phyloP scores from a whole-genome alignment of 2,113 vertebrate genomes.

The Trochalopteron elliotii region DNA sequence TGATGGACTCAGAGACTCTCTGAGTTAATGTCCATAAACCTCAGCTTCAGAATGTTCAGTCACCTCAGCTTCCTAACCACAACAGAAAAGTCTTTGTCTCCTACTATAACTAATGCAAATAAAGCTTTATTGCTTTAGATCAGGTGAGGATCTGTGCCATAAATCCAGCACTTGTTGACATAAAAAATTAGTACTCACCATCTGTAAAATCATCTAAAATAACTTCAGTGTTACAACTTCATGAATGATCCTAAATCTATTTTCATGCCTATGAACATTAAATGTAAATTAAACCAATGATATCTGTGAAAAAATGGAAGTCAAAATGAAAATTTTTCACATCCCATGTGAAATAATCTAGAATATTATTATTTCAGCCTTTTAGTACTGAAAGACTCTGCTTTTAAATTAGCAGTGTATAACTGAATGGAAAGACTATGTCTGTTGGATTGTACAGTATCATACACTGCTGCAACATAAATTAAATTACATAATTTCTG shows the following conservation, averaged over 20 bases:
- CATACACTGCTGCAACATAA: accelerated
- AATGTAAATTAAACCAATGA: neutral
- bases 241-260: neutral
- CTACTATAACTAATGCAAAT: neutral
- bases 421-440: neutral
- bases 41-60: neutral
- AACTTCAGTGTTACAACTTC: neutral
- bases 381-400: neutral
- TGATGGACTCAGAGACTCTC: neutral
- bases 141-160: neutral
- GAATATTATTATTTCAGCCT: neutral
- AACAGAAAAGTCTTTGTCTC: neutral
- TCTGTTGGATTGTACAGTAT: neutral
- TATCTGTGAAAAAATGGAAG: neutral
- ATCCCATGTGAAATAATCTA: neutral
- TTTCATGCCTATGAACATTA: neutral
- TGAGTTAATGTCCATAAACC: neutral
- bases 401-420: neutral
- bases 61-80: neutral
- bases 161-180: neutral
- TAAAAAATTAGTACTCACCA: neutral
- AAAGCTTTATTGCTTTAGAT: neutral
- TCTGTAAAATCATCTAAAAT: neutral
- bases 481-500: neutral
- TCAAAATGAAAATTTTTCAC: neutral